Base-by-base conservation (phyloP, 2,113 vertebrate species). In the Macheiramphus alcinus region DNA sequence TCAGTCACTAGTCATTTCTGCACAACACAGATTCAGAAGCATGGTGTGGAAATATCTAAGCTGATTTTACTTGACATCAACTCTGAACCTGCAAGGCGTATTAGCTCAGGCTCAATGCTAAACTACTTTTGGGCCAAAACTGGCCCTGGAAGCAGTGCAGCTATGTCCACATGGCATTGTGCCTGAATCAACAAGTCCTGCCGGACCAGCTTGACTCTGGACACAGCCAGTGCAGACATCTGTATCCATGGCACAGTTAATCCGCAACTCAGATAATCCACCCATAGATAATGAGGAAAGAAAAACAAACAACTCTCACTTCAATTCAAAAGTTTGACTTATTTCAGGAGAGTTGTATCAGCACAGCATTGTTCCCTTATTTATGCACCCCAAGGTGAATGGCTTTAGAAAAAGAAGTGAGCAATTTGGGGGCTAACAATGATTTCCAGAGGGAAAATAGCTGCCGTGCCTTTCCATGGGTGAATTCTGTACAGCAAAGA, bases 221-320 rank as follows among this genome's bases (percentile, higher is more conserved):
- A 85, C 65, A 75, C 61, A 88, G 88, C 56, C 70, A 75, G 78
- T 3, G 3, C 78, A 92, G 90, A 75, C 7, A 8, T 76, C 92
- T 82, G 90, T 93, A 93, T 90, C 95, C 94, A 88, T 90, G 81
- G 94, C 92, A 95, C 66, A 86, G 96, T 93, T 97, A 96, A 97
- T 96, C 95, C 96, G 72, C 94, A 94, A 93, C 95, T 86, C 88
- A 22, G 95, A 92, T 96, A 96, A 96, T 76, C 95, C 94, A 94
- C 58, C 94, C 88, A 65, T 47, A 97, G 95, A 95, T 94, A 96
- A 97, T 82, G 74, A 72, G 66, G 61, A 67, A 95, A 92, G 94
- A 80, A 88, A 96, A 95, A 80, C 73, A 96, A 97, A 94, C 86
- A 90, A 94, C 81, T 86, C 82, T 96, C 90, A 73, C 92, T 95